Percentiles rank a stretch among this genome's conserved stretches.
Conservation (phyloP, 2,113 vertebrate species). For the Otus sunia region DNA sequence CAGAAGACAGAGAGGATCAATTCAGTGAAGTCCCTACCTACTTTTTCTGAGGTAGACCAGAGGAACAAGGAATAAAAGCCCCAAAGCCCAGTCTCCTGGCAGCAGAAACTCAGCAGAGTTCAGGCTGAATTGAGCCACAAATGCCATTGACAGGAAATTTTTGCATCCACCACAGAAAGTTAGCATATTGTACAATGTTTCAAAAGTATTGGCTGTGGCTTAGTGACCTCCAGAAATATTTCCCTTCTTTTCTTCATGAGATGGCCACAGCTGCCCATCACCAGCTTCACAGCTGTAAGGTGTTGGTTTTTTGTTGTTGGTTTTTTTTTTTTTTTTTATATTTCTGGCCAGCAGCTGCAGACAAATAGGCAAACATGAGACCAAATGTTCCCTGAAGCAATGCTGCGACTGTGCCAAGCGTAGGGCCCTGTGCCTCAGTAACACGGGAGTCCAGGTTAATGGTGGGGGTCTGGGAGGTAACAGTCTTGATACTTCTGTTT, state of each 20-base stretch:
- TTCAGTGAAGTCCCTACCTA: neutral
- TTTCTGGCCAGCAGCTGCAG: neutral
- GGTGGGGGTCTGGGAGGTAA: neutral
- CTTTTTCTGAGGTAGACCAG: neutral
- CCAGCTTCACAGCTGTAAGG: neutral
- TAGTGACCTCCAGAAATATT: neutral
- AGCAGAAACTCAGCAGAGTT: neutral
- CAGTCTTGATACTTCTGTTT: neutral
- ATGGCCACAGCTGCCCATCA: neutral
- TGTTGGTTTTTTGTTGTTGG: neutral
- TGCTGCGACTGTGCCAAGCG: neutral
- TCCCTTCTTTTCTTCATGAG: neutral
- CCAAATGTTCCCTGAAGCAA: neutral
- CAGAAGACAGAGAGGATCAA: neutral
- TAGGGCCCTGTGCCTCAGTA: neutral
- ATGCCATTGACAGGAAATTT: neutral
- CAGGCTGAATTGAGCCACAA: neutral
- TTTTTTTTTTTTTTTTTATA: neutral
- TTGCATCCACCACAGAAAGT: neutral
- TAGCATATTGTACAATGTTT: neutral
- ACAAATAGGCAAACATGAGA: neutral
- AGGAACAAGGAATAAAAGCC: neutral
- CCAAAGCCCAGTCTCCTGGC: neutral
- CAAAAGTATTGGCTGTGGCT: neutral
- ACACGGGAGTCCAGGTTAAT: accelerated